Conservation (phyloP, 2,888 invertebrate species). For the Troides oblongomaculatus region DNA sequence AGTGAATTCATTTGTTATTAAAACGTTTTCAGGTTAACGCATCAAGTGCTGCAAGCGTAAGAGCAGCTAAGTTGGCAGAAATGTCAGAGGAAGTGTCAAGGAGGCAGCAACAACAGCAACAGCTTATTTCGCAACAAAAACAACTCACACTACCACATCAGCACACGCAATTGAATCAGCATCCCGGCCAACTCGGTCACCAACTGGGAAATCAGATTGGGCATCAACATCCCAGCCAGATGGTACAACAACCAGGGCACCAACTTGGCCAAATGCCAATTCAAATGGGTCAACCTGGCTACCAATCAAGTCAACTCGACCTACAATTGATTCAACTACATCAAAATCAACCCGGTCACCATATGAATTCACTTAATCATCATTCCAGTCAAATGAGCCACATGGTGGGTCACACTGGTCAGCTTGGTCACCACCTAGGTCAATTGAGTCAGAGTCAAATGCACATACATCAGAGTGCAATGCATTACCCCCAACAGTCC, state of each 20-base stretch:
- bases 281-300: conserved; percentile 12
- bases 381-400: conserved; percentile 17
- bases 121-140: conserved; percentile 41
- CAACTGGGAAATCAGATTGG: conserved; percentile 17
- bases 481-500: conserved; percentile 53
- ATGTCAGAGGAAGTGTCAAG: conserved; percentile 90
- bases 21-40: conserved; percentile 41
- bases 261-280: conserved; percentile 14
- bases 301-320: conserved; percentile 23
- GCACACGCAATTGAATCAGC: conserved; percentile 29
- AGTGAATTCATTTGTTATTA: neutral
- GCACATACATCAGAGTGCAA: conserved; percentile 32
- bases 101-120: conserved; percentile 70
- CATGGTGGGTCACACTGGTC: conserved; percentile 5
- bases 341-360: conserved; percentile 20
- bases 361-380: conserved; percentile 23
- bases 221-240: conserved; percentile 22
- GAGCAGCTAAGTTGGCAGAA: conserved; percentile 86
- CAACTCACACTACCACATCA: conserved; percentile 28
- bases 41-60: conserved; percentile 51
- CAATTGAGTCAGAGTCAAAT: conserved; percentile 30
- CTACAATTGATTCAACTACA: conserved; percentile 27
- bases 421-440: conserved; percentile 24
- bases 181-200: conserved; percentile 17
- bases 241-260: conserved; percentile 19